These are phyloP conservation scores for Rhimphoctona megacephalus DNA, from an alignment of 2,888 invertebrate genomes.

Conservation along the genomic window DNA sequence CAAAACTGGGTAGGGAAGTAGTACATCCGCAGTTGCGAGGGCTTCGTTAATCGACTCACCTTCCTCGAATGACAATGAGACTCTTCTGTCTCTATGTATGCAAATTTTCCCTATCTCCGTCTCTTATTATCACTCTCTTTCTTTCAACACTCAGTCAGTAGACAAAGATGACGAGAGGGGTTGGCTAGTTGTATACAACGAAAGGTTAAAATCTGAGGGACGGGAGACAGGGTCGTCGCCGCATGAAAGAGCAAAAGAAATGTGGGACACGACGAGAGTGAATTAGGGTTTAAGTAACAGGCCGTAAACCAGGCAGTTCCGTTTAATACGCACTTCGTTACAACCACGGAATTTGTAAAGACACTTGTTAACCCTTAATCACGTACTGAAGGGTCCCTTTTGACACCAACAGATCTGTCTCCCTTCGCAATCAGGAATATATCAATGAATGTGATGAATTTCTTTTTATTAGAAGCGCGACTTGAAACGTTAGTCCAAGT, in stretches of 20 bases:
- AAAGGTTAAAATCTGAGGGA: slow-evolving; percentile 10
- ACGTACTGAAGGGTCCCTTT: background rate
- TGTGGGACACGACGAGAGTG: slow-evolving; percentile 27
- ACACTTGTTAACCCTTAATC: slow-evolving; percentile 19
- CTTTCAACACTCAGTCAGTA: slow-evolving; percentile 9
- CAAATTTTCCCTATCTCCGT: slow-evolving; percentile 27
- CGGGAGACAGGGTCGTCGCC: background rate
- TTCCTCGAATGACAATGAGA: slow-evolving; percentile 62
- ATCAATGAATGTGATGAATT: background rate
- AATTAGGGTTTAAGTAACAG: slow-evolving; percentile 46
- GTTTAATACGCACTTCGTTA: slow-evolving; percentile 31
- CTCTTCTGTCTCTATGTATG: slow-evolving; percentile 33
- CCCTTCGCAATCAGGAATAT: background rate
- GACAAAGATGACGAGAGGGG: slow-evolving; percentile 8
- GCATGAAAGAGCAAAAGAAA: slow-evolving; percentile 36
- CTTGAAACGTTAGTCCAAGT: background rate
- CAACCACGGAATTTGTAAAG: background rate
- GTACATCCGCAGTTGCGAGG: slow-evolving; percentile 51
- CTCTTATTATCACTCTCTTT: background rate
- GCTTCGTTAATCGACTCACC: slow-evolving; percentile 67
- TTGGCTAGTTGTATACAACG: background rate
- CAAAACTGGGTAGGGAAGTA: slow-evolving; percentile 42
- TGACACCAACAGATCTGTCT: background rate
- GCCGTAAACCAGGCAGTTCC: slow-evolving; percentile 25
- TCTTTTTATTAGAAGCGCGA: background rate